phyloP scores from a whole-genome alignment of 2,888 invertebrate genomes.

The Mimachlamys varia region DNA sequence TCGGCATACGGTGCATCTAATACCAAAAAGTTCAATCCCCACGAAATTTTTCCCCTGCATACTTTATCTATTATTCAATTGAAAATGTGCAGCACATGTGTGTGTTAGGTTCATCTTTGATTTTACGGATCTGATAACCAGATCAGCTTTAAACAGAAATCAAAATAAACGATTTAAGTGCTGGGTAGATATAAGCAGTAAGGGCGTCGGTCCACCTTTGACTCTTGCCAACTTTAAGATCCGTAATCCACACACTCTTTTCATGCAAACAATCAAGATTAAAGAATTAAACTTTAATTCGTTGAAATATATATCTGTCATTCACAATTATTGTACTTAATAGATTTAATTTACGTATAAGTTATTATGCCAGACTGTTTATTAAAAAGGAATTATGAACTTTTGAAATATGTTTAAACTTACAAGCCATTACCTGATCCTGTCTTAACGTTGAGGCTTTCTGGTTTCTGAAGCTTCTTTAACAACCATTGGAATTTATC shows the following conservation, averaged over 20 bases:
- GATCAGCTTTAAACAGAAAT: too few species aligned
- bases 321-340: neutral
- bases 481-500: neutral
- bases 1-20: too few species aligned
- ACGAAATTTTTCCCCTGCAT: too few species aligned
- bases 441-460: neutral
- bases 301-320: neutral
- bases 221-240: slow-evolving; percentile 33
- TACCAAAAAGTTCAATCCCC: too few species aligned
- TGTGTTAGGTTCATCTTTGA: too few species aligned
- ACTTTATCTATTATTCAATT: too few species aligned
- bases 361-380: slow-evolving; percentile 7
- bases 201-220: neutral
- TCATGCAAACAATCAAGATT: slow-evolving; percentile 7
- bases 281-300: slow-evolving; percentile 28
- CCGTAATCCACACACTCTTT: neutral
- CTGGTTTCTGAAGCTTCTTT: neutral
- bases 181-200: neutral
- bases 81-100: too few species aligned
- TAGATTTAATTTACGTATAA: slow-evolving; percentile 7
- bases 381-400: neutral
- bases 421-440: neutral
- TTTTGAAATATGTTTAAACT: neutral
- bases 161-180: neutral
- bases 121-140: too few species aligned